Percentiles rank a stretch among this genome's conserved stretches.
Conservation (phyloP, 2,113 vertebrate genomes). For the Datnioides undecimradiatus region DNA sequence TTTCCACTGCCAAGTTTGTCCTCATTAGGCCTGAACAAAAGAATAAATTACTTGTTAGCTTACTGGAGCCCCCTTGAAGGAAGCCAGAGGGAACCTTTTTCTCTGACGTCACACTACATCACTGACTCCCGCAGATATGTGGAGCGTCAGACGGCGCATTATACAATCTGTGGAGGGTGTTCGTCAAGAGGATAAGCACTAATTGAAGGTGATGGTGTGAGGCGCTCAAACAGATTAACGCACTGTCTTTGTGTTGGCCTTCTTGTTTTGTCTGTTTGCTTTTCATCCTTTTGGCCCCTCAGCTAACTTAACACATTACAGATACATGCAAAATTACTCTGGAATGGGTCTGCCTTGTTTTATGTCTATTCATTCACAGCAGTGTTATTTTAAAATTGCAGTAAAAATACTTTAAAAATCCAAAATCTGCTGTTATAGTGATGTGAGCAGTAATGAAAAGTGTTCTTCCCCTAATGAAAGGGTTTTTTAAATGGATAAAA, state of each 20-base stretch:
- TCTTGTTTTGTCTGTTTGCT: conserved; percentile 42
- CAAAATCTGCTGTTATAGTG: neutral
- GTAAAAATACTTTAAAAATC: too few species aligned
- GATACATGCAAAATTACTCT: neutral
- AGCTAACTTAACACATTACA: conserved; percentile 29
- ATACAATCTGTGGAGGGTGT: conserved; percentile 24
- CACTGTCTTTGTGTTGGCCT: conserved; percentile 10
- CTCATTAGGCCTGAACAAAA: conserved; percentile 49
- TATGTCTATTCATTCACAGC: neutral
- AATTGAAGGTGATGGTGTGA: conserved; percentile 45
- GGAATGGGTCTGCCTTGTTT: neutral
- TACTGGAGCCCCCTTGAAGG: conserved; percentile 4
- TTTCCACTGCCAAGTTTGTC: conserved; percentile 22
- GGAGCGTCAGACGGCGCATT: conserved; percentile 12
- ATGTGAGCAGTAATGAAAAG: neutral
- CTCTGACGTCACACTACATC: conserved; percentile 21
- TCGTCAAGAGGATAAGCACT: conserved; percentile 28
- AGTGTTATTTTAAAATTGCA: too few species aligned
- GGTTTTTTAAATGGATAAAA: neutral
- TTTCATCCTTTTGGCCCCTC: conserved; percentile 47
- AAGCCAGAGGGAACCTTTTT: neutral
- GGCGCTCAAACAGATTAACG: conserved; percentile 30
- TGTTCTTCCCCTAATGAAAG: neutral
- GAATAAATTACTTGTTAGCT: conserved; percentile 42
- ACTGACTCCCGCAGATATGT: conserved; percentile 26